Evolutionary conservation across 2,797 vertebrate genomes (phyloP).

Genomic region (Danio albolineatus): DNA sequence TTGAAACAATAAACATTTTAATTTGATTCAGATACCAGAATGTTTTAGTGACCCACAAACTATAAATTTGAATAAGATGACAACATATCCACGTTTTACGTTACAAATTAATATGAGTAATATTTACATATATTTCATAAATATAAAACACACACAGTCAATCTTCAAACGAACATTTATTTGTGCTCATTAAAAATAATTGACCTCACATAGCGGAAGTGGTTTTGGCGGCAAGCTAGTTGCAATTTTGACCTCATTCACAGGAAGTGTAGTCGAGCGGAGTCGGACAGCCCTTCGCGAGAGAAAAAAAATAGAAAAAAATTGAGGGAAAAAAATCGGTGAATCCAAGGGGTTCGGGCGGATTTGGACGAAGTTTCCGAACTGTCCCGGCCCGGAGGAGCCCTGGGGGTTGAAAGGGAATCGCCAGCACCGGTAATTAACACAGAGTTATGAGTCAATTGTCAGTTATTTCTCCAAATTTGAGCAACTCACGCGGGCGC

Average conservation of each 20-base stretch:
- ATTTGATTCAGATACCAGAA: too few relatives aligned
- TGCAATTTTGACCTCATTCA: slow-evolving; percentile 58
- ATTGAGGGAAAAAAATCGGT: slow-evolving; percentile 70
- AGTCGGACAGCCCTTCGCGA: slow-evolving; percentile 64
- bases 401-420: slow-evolving; percentile 74
- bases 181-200: background rate
- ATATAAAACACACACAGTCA: background rate
- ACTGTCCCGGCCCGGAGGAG: slow-evolving; percentile 79
- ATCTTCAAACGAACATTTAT: background rate
- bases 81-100: too few relatives aligned
- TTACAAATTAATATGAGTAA: too few relatives aligned
- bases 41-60: too few relatives aligned
- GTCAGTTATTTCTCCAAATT: slow-evolving; percentile 75
- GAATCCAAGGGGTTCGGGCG: slow-evolving; percentile 74
- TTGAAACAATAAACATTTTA: too few relatives aligned
- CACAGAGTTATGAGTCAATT: slow-evolving; percentile 69
- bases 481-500: slow-evolving; percentile 64
- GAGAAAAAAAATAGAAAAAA: slow-evolving; percentile 70
- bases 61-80: too few relatives aligned
- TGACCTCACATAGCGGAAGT: slow-evolving; percentile 55
- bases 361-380: slow-evolving; percentile 83
- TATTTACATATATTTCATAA: background rate
- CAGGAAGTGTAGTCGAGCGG: slow-evolving; percentile 68
- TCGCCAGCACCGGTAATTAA: slow-evolving; percentile 78
- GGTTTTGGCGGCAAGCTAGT: slow-evolving; percentile 1